Conservation (phyloP, 2,113 vertebrate species). For the Thomomys bottae region DNA sequence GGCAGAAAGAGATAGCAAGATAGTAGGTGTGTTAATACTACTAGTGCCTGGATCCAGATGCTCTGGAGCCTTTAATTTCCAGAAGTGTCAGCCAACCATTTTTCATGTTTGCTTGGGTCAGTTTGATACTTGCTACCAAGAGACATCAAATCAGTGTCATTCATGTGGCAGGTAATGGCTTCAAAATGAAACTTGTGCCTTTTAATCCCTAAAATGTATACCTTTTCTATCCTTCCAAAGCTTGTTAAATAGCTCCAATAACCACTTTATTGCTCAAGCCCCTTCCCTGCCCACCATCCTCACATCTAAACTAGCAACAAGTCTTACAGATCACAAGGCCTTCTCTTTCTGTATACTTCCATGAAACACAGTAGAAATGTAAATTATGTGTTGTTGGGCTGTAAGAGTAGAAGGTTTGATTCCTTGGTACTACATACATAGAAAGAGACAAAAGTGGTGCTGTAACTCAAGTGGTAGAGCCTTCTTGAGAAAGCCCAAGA, state of each 20-base stretch:
- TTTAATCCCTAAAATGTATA: neutral
- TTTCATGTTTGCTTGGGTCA: constrained; percentile 10
- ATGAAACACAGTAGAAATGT: neutral
- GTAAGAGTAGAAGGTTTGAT: constrained; percentile 25
- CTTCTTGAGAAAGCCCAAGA: too few species aligned
- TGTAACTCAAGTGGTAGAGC: too few species aligned
- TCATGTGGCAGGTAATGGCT: neutral
- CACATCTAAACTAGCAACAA: neutral
- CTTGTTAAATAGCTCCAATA: neutral
- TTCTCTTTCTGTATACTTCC: neutral
- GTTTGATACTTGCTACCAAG: constrained; percentile 6
- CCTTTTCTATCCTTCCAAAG: neutral
- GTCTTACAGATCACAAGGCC: neutral
- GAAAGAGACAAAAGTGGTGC: constrained; percentile 2
- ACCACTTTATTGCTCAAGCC: neutral
- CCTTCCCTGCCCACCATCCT: neutral
- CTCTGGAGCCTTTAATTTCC: neutral
- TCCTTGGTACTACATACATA: too few species aligned
- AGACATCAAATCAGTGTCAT: neutral
- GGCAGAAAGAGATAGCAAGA: neutral
- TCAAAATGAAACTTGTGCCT: neutral
- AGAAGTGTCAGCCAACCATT: neutral
- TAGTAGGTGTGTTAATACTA: neutral
- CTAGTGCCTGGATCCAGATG: neutral
- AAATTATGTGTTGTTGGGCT: neutral